These are phyloP conservation scores for Borostomias antarcticus DNA, from an alignment of 2,797 vertebrate species.

Conservation along the genomic window DNA sequence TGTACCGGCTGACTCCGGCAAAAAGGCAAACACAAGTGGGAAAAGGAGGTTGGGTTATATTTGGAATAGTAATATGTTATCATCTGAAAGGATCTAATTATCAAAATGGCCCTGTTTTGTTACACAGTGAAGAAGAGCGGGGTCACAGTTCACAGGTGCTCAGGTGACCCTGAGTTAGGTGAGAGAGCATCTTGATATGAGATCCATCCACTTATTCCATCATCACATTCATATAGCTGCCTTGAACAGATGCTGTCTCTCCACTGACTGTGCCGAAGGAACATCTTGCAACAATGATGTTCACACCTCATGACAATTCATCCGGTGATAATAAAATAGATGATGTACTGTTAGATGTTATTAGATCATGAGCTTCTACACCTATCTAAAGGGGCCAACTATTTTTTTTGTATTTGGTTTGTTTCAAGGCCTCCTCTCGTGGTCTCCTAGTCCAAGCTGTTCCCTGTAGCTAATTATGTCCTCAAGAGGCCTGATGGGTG, in stretches of 20 bases:
- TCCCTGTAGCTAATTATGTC: slow-evolving; percentile 62
- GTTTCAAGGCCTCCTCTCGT: not conserved
- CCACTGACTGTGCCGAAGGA: slow-evolving; percentile 48
- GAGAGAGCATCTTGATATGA: slow-evolving; percentile 40
- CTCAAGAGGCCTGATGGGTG: slow-evolving; percentile 51
- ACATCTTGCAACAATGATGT: not conserved
- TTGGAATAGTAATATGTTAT: not conserved
- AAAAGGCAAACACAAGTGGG: not conserved
- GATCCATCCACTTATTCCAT: slow-evolving; percentile 46
- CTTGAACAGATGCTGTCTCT: slow-evolving; percentile 38
- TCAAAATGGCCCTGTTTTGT: not conserved
- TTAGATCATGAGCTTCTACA: not conserved
- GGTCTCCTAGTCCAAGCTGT: not conserved
- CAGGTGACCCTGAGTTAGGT: slow-evolving; percentile 48
- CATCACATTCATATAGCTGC: slow-evolving; percentile 52
- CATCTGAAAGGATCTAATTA: too few relatives aligned
- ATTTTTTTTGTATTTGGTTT: not conserved
- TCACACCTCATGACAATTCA: not conserved
- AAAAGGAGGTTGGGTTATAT: not conserved
- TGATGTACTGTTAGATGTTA: not conserved
- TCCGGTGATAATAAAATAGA: not conserved
- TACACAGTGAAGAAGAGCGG: slow-evolving; percentile 22
- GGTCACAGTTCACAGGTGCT: slow-evolving; percentile 55
- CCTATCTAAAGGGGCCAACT: not conserved
- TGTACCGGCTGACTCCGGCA: not conserved